Conservation (phyloP, 2,797 vertebrate species). For the Dromococcyx pavoninus region DNA sequence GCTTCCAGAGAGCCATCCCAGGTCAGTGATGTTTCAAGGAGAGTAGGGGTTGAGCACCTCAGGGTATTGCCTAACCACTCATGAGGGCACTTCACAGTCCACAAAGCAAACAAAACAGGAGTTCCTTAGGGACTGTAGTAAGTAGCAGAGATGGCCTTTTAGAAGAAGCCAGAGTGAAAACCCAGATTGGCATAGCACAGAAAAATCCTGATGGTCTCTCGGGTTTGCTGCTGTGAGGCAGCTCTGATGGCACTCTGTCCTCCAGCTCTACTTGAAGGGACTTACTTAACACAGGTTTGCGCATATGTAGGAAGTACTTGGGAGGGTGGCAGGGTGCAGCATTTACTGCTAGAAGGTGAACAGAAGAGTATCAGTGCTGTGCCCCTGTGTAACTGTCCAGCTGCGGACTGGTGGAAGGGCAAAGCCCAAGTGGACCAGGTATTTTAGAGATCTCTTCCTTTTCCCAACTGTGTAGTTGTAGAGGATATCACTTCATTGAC, state of each 20-base stretch:
- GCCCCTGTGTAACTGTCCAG: background rate
- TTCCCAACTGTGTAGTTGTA: background rate
- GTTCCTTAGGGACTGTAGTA: background rate
- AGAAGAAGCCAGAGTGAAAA: constrained; percentile 4
- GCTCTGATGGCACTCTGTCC: background rate
- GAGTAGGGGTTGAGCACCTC: background rate
- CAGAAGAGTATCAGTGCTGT: background rate
- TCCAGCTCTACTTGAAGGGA: background rate
- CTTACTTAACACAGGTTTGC: background rate
- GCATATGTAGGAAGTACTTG: background rate
- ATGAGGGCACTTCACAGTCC: background rate
- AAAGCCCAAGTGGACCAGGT: background rate
- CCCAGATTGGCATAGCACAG: background rate
- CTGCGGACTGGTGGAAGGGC: background rate
- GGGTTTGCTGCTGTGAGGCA: background rate
- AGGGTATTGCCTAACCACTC: background rate
- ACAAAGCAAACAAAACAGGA: background rate
- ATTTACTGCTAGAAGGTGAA: background rate
- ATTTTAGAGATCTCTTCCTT: background rate
- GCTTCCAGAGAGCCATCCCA: background rate
- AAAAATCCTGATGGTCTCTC: background rate
- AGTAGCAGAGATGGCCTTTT: background rate
- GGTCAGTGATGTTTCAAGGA: background rate
- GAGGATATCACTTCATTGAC: background rate
- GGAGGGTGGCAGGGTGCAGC: background rate